Evolutionary conservation across 2,113 vertebrate species (phyloP).

Genomic region (Grammomys surdaster): DNA sequence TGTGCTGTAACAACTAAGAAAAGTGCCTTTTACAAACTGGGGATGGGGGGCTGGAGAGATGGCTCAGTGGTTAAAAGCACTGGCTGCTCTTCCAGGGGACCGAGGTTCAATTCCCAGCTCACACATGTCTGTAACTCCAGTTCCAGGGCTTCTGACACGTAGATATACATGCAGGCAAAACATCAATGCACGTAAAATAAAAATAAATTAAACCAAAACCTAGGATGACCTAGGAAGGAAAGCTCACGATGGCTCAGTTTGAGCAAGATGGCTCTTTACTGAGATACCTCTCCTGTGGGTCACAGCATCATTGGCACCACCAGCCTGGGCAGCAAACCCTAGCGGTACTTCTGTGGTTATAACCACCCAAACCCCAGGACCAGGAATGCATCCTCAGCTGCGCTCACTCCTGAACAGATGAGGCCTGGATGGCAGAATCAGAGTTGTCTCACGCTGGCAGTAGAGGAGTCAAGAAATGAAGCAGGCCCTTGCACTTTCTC

Average conservation of each 20-base stretch:
- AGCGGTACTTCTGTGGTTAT: background rate
- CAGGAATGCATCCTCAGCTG: background rate
- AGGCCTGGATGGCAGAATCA: background rate
- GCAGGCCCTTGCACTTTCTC: background rate
- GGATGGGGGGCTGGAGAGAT: background rate
- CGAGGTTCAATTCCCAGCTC: background rate
- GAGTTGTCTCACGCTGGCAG: background rate
- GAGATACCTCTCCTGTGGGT: background rate
- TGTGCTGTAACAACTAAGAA: background rate
- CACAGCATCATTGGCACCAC: background rate
- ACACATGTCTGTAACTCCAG: background rate
- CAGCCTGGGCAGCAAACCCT: slow-evolving; percentile 12
- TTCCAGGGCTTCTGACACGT: background rate
- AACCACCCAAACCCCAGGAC: background rate
- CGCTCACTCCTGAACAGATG: background rate
- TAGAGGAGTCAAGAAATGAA: background rate
- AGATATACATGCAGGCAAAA: background rate
- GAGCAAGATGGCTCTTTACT: background rate
- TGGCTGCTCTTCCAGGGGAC: background rate
- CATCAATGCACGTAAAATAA: background rate
- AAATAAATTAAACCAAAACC: background rate
- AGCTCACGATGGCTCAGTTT: no score
- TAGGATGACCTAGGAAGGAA: background rate
- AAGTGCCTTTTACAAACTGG: background rate
- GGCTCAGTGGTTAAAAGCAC: background rate